Evolutionary conservation across 2,797 vertebrate species (phyloP), one percentile per base, ranked within the genome.

Genomic region (Artibeus lituratus): DNA sequence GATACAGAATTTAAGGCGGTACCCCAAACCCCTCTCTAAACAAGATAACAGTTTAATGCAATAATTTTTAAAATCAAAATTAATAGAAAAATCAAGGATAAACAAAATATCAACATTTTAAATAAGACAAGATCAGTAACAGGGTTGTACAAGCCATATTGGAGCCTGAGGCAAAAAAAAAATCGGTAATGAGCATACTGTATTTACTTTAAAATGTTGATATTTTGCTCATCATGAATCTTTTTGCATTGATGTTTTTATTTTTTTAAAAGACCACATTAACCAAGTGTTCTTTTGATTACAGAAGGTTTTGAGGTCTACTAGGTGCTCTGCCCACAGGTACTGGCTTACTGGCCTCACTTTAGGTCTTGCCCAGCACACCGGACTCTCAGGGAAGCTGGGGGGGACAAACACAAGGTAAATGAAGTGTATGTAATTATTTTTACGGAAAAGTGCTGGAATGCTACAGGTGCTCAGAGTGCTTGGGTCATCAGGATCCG

Each of bases 71-170:
- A 86, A 42, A 84, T 42, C 11, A 51, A 85, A 82, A 88, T 92
- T 77, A 57, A 93, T 74, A 37, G 78, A 88, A 90, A 96, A 92
- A 57, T 90, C 51, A 73, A 39, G 37, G 42, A 86, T 59, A 47
- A 83, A 83, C 78, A 95, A 92, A 83, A 59, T 32, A 73, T 83
- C 65, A 81, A 67, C 88, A 73, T 94, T 94, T 96, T 94, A 96
- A 85, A 94, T 91, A 94, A 96, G 78, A 80, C 24, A 73, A 24
- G 29, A 49, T 83, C 57, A 22, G 70, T 76, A n/a, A 51, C 12
- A 53, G 55, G 8, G 26, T 82, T 90, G 69, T 62, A 69, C 69
- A 70, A 96, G 62, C 87, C 82, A 80, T 94, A 96, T 22, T 91
- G 87, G 73, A 94, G 82, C 74, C 95, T 72, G 90, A 72, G 55